Percentiles rank a stretch among this genome's conserved stretches.
phyloP scores from a whole-genome alignment of 2,113 vertebrate species.

The Candoia aspera region DNA sequence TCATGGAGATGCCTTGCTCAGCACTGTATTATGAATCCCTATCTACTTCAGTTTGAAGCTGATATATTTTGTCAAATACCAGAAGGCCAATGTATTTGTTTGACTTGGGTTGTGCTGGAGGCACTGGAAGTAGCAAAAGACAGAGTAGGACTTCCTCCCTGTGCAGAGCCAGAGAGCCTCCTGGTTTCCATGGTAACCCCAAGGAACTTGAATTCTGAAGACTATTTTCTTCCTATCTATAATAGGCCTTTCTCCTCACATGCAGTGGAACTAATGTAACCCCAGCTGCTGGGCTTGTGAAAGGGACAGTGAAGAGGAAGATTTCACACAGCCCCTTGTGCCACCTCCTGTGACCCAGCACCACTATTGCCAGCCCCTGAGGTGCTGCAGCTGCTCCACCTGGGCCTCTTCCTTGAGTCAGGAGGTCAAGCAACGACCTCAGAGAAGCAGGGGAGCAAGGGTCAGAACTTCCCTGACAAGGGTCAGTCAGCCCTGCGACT shows the following conservation, averaged over 20 bases:
- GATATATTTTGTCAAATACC: neutral
- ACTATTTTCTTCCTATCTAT: conserved; percentile 55
- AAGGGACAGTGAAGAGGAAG: conserved; percentile 41
- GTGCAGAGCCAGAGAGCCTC: neutral
- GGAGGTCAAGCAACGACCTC: conserved; percentile 64
- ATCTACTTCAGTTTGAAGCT: neutral
- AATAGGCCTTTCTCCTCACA: conserved; percentile 70
- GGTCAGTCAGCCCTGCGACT: conserved; percentile 60
- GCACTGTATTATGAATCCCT: neutral
- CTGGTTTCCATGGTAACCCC: conserved; percentile 29
- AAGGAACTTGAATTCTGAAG: neutral
- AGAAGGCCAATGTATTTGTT: neutral
- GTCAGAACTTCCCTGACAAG: conserved; percentile 64
- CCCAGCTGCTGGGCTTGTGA: conserved; percentile 59
- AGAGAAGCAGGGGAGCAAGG: conserved; percentile 66
- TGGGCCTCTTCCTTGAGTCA: conserved; percentile 48
- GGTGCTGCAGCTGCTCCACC: conserved; percentile 76
- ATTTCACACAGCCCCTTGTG: conserved; percentile 49
- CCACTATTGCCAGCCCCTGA: conserved; percentile 53
- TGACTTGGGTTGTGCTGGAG: neutral
- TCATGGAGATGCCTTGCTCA: neutral
- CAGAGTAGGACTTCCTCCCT: neutral
- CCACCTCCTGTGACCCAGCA: conserved; percentile 51
- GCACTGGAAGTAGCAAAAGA: neutral
- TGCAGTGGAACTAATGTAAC: conserved; percentile 70